phyloP scores from a whole-genome alignment of 2,888 invertebrate species.

The Agrotis exclamationis region DNA sequence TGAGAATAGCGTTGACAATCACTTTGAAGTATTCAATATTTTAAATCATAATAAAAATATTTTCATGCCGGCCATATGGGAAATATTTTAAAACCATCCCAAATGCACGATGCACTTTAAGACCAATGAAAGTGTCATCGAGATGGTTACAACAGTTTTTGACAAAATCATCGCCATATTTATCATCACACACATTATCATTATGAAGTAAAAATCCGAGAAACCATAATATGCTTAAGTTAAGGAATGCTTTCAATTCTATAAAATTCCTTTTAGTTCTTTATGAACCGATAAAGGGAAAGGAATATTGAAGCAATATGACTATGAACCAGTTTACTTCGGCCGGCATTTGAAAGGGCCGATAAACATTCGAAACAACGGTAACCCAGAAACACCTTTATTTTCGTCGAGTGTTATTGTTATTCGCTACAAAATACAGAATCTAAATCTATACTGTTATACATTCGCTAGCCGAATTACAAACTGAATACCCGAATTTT shows the following conservation, averaged over 20 bases:
- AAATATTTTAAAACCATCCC: neutral
- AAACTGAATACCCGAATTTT: neutral
- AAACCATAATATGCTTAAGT: no score
- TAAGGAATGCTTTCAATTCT: slow-evolving; percentile 20
- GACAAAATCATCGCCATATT: neutral
- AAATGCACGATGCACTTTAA: neutral
- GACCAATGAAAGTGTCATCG: neutral
- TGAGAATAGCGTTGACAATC: slow-evolving; percentile 13
- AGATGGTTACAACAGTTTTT: neutral
- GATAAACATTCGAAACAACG: slow-evolving; percentile 35
- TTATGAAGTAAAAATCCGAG: no score
- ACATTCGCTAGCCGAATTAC: neutral
- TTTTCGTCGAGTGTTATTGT: slow-evolving; percentile 29
- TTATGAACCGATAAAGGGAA: slow-evolving; percentile 25
- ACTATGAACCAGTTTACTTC: slow-evolving; percentile 51
- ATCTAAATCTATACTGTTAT: slow-evolving; percentile 1
- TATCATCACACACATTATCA: neutral
- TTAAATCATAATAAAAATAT: slow-evolving; percentile 10
- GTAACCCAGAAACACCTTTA: slow-evolving; percentile 42
- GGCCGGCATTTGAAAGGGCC: slow-evolving; percentile 44
- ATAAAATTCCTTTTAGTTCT: slow-evolving; percentile 26
- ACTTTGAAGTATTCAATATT: slow-evolving; percentile 6
- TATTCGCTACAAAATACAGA: slow-evolving; percentile 8
- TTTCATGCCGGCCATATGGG: no score
- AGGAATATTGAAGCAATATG: slow-evolving; percentile 36